Evolutionary conservation across 2,797 vertebrate species (phyloP).

Genomic region (Tachyglossus aculeatus): DNA sequence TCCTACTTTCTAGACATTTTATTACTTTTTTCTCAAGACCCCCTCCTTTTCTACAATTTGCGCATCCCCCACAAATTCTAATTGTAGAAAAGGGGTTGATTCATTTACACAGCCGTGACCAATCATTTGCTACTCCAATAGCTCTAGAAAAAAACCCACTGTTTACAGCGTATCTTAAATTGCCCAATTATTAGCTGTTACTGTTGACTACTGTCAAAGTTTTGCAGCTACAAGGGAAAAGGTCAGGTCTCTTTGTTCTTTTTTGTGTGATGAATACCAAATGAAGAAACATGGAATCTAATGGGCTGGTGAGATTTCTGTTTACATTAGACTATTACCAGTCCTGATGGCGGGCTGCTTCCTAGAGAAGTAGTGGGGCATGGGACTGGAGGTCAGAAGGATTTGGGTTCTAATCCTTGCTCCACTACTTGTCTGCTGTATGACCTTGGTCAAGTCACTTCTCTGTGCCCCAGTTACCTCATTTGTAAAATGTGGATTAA

Average conservation of each 20-base stretch:
- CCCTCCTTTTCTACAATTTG: background rate
- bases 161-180: constrained; percentile 56
- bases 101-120: constrained; percentile 49
- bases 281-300: constrained; percentile 48
- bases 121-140: background rate
- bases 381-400: constrained; percentile 7
- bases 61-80: constrained; percentile 38
- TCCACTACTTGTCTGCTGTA: constrained; percentile 34
- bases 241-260: constrained; percentile 60
- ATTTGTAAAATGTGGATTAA: too few relatives aligned
- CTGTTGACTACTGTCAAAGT: constrained; percentile 56
- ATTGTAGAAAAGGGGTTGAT: constrained; percentile 34
- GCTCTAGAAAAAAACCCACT: constrained; percentile 1
- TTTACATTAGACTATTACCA: too few relatives aligned
- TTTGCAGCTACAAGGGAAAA: constrained; percentile 44
- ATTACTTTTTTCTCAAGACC: background rate
- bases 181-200: constrained; percentile 61
- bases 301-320: constrained; percentile 26
- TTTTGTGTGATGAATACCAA: constrained; percentile 62
- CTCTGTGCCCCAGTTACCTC: background rate
- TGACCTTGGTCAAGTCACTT: constrained; percentile 9
- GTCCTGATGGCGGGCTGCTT: background rate
- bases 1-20: accelerated
- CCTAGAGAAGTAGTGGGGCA: constrained; percentile 12
- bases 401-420: constrained; percentile 21